Evolutionary conservation across 2,888 invertebrate species (phyloP).

Genomic region (Trachelus tabidus): DNA sequence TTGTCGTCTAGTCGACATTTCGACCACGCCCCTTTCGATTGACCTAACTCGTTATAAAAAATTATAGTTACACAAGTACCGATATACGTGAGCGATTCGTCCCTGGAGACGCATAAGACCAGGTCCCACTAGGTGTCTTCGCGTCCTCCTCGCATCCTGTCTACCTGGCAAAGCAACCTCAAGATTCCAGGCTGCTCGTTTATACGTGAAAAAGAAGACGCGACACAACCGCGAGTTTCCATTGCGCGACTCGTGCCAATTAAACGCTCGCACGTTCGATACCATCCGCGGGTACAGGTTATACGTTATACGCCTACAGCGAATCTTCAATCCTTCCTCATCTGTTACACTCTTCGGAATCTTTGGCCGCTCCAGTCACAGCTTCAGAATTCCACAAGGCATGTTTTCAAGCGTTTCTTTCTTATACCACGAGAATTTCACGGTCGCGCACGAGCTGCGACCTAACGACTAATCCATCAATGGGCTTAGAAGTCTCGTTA

Average conservation of each 20-base stretch:
- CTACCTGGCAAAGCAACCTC: background rate
- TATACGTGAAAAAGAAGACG: background rate
- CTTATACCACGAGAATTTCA: background rate
- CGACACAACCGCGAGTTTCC: conserved; percentile 1
- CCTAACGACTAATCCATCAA: background rate
- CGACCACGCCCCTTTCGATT: background rate
- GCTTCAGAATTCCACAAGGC: background rate
- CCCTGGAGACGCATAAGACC: background rate
- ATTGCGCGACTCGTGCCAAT: conserved; percentile 3
- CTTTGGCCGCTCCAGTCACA: background rate
- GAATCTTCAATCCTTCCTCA: background rate
- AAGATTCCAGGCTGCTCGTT: background rate
- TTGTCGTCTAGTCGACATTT: background rate
- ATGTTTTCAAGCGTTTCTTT: background rate
- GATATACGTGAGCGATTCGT: background rate
- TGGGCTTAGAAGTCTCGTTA: background rate
- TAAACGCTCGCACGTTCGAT: background rate
- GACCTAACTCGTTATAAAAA: background rate
- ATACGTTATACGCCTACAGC: background rate
- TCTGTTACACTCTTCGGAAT: background rate
- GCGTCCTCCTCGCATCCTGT: background rate
- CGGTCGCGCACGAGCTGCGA: background rate
- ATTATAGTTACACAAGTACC: background rate
- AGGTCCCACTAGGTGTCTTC: background rate
- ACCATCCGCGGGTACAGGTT: background rate